These are phyloP conservation scores for Callosobruchus maculatus DNA, from an alignment of 2,888 invertebrate species.

Conservation along the genomic window DNA sequence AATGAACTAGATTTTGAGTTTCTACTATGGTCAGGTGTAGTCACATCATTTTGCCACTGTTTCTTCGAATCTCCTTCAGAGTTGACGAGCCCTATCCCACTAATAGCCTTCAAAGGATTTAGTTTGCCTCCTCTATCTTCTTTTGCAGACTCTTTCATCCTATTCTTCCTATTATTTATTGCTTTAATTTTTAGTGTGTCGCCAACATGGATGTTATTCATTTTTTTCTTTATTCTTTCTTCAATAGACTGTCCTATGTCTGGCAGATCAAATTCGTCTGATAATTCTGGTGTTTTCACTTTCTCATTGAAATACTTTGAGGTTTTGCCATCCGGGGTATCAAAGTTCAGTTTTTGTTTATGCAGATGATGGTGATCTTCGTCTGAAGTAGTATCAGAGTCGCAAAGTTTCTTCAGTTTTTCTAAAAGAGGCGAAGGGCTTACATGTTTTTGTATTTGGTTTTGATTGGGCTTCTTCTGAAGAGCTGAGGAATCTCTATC, in stretches of 20 bases:
- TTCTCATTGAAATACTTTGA: slow-evolving; percentile 8
- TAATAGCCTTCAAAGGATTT: too few relatives aligned
- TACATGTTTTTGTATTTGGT: not conserved
- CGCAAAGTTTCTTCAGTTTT: slow-evolving; percentile 33
- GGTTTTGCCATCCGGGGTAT: slow-evolving; percentile 8
- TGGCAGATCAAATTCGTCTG: slow-evolving; percentile 1
- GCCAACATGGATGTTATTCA: not conserved
- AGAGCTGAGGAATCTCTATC: slow-evolving; percentile 8
- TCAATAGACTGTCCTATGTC: slow-evolving; percentile 17
- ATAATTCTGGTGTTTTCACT: not conserved
- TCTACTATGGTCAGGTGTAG: too few relatives aligned
- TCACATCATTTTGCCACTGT: too few relatives aligned
- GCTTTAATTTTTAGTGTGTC: slow-evolving; percentile 5
- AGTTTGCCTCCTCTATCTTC: too few relatives aligned
- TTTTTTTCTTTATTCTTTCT: slow-evolving; percentile 20
- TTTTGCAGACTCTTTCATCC: too few relatives aligned
- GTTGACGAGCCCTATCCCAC: too few relatives aligned
- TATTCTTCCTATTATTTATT: not conserved
- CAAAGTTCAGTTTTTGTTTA: slow-evolving; percentile 5
- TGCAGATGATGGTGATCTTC: slow-evolving; percentile 1
- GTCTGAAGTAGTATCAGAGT: slow-evolving; percentile 31
- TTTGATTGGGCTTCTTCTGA: not conserved
- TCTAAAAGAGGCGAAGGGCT: slow-evolving; percentile 22
- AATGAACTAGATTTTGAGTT: too few relatives aligned
- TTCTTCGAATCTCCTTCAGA: too few relatives aligned